Percentiles rank a stretch among this genome's conserved stretches.
Evolutionary conservation across 2,888 invertebrate species (phyloP).

Genomic region (Arctia plantaginis): DNA sequence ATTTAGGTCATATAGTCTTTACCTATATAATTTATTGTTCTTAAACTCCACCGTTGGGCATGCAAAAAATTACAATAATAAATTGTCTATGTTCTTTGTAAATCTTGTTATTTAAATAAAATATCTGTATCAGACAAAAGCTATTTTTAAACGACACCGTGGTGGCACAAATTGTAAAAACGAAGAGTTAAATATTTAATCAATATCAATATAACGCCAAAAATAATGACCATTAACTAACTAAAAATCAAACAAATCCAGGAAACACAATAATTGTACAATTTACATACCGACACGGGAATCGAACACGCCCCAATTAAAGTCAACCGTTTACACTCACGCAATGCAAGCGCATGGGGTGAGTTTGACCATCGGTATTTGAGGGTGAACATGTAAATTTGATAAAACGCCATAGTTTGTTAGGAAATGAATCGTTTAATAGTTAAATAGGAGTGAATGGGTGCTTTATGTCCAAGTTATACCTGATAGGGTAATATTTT

Average conservation of each 20-base stretch:
- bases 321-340: conserved; percentile 59
- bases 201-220: background rate
- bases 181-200: too few species aligned
- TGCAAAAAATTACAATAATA: too few species aligned
- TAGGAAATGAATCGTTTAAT: conserved; percentile 57
- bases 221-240: background rate
- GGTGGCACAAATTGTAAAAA: too few species aligned
- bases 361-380: conserved; percentile 63
- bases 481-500: background rate
- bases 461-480: conserved; percentile 3
- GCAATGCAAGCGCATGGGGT: conserved; percentile 53
- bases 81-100: too few species aligned
- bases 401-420: conserved; percentile 36
- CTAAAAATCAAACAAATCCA: conserved; percentile 32
- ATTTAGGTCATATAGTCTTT: too few species aligned
- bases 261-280: conserved; percentile 35
- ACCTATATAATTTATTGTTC: too few species aligned
- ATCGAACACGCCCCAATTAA: conserved; percentile 48
- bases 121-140: too few species aligned
- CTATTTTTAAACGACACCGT: too few species aligned
- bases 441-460: background rate
- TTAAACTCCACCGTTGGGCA: too few species aligned
- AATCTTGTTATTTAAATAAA: too few species aligned
- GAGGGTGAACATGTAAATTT: conserved; percentile 55
- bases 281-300: conserved; percentile 54